Evolutionary conservation across 2,113 vertebrate genomes (phyloP).

Genomic region (Marmota monax): DNA sequence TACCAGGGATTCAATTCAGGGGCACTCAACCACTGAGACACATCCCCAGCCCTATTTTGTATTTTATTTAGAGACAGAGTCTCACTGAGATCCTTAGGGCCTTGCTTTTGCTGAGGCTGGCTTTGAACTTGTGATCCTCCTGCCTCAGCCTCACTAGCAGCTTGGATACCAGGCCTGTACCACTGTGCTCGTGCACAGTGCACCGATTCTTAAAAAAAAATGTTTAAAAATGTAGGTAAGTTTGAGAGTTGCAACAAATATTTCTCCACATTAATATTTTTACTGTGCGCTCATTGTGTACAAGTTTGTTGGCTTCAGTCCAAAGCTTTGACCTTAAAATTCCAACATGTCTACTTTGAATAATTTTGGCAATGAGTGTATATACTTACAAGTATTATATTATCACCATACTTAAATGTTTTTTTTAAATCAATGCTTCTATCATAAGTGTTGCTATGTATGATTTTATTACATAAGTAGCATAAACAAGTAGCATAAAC

Average conservation of each 20-base stretch:
- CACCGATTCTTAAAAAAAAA: too few species aligned
- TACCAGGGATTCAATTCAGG: too few species aligned
- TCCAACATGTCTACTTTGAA: not conserved
- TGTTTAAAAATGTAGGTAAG: not conserved
- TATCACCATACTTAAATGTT: not conserved
- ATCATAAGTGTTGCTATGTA: not conserved
- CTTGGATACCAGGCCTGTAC: too few species aligned
- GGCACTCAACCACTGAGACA: too few species aligned
- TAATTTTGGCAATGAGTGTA: not conserved
- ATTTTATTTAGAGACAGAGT: too few species aligned
- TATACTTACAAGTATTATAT: not conserved
- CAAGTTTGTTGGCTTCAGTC: not conserved
- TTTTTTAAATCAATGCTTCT: not conserved
- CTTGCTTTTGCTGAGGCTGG: too few species aligned
- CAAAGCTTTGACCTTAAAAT: slow-evolving; percentile 1
- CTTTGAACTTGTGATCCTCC: too few species aligned
- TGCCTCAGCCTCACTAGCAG: too few species aligned
- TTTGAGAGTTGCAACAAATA: not conserved
- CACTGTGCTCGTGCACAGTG: not conserved
- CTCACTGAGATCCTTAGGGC: too few species aligned
- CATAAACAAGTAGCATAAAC: not conserved
- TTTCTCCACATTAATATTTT: not conserved
- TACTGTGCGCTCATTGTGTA: not conserved
- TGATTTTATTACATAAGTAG: not conserved
- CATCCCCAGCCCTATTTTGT: too few species aligned